Percentiles rank a stretch among this genome's conserved stretches.
Evolutionary conservation across 2,888 invertebrate species (phyloP).

Genomic region (Aphodius granarius): DNA sequence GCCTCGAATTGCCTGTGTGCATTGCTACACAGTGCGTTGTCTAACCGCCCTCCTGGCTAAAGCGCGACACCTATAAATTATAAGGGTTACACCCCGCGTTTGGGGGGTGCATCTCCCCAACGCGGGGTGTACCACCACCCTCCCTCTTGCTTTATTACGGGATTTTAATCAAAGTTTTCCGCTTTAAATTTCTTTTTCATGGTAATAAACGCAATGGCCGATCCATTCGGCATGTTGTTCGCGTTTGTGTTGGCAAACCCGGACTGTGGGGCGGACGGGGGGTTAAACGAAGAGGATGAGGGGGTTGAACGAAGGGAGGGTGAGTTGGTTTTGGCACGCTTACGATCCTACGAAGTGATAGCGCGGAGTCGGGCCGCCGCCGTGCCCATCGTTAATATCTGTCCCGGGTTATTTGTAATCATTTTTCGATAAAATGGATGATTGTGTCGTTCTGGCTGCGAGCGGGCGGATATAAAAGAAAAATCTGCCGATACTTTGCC

Average conservation of each 20-base stretch:
- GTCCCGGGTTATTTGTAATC: conserved; percentile 15
- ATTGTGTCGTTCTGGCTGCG: not conserved
- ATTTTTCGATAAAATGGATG: conserved; percentile 13
- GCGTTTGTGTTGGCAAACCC: not conserved
- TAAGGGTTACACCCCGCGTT: not conserved
- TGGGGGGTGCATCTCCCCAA: not conserved
- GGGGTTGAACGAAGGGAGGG: not conserved
- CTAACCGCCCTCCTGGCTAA: not conserved
- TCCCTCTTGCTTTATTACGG: not conserved
- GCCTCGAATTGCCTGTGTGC: too few relatives aligned
- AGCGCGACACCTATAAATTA: conserved; percentile 3
- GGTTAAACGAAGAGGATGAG: not conserved
- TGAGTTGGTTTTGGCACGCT: not conserved
- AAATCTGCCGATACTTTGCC: not conserved
- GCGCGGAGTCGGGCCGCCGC: not conserved
- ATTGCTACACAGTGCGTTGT: not conserved
- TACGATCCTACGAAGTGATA: not conserved
- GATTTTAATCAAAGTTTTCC: conserved; percentile 14
- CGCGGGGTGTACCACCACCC: too few relatives aligned
- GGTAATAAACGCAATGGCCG: conserved; percentile 10
- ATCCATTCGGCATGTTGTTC: not conserved
- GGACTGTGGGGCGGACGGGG: too few relatives aligned
- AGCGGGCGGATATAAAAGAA: not conserved
- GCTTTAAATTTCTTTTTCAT: conserved; percentile 15
- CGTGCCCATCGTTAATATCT: conserved; percentile 7